Evolutionary conservation across 2,797 vertebrate genomes (phyloP).

Genomic region (Sebastolobus altivelis): DNA sequence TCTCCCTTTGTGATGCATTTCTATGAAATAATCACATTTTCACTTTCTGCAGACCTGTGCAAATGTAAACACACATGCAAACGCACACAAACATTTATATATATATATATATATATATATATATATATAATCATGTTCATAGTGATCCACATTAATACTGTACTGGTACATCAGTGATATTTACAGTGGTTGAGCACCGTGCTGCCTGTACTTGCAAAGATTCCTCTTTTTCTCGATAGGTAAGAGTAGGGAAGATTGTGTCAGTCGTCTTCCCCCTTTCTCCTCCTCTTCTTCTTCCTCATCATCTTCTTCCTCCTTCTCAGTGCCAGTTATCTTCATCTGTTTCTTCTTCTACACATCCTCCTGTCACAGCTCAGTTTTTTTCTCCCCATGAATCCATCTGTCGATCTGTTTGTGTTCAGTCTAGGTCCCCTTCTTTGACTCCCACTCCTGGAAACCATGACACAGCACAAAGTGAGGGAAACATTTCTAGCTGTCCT

Average conservation of each 20-base stretch:
- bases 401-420: neutral
- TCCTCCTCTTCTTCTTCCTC: neutral
- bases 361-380: slow-evolving; percentile 15
- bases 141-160: slow-evolving; percentile 54
- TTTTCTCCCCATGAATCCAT: slow-evolving; percentile 16
- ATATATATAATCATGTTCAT: slow-evolving; percentile 18
- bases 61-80: slow-evolving; percentile 68
- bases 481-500: slow-evolving; percentile 5
- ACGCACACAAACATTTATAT: slow-evolving; percentile 41
- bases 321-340: slow-evolving; percentile 35
- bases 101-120: neutral
- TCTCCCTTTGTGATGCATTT: slow-evolving; percentile 55
- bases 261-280: neutral
- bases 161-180: slow-evolving; percentile 46
- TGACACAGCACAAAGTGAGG: slow-evolving; percentile 44
- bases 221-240: slow-evolving; percentile 27
- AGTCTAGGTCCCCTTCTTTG: slow-evolving; percentile 91
- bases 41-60: slow-evolving; percentile 52
- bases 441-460: slow-evolving; percentile 95
- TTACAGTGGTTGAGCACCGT: slow-evolving; percentile 49
- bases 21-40: slow-evolving; percentile 47
- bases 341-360: slow-evolving; percentile 38
- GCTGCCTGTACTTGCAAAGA: slow-evolving; percentile 35
- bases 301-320: slow-evolving; percentile 32
- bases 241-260: slow-evolving; percentile 6